Conservation (phyloP, 2,888 invertebrate species). For the Nesidiocoris tenuis region DNA sequence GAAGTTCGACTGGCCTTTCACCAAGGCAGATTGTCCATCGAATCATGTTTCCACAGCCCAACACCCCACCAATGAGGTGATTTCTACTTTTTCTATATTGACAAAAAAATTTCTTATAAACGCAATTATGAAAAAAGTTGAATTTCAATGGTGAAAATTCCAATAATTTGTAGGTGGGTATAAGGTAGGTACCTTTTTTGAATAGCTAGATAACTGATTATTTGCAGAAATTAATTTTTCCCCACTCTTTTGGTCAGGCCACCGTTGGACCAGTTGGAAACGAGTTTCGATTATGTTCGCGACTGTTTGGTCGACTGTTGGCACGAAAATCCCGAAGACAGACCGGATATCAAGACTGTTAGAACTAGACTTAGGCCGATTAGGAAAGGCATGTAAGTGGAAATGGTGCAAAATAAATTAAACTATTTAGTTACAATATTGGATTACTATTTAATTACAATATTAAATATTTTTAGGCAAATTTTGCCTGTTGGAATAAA, state of each 20-base stretch:
- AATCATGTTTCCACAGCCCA: conserved; percentile 60
- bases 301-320: conserved; percentile 86
- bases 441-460: not conserved
- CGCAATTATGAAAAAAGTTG: no score
- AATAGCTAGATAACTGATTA: no score
- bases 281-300: conserved; percentile 80
- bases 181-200: no score
- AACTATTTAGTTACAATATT: not conserved
- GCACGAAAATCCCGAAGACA: conserved; percentile 72
- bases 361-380: conserved; percentile 76
- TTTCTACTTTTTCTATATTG: conserved; percentile 55
- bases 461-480: not conserved
- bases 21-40: conserved; percentile 67
- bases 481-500: not conserved
- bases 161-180: no score
- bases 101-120: not conserved
- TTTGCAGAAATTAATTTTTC: not conserved
- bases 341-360: conserved; percentile 84
- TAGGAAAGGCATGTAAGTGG: conserved; percentile 81
- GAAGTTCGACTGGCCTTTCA: conserved; percentile 63
- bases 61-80: conserved; percentile 62
- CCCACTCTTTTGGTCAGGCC: conserved; percentile 68
- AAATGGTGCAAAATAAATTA: no score
- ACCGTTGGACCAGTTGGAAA: conserved; percentile 73
- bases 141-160: no score